phyloP scores from a whole-genome alignment of 2,113 vertebrate species.

The Nymphicus hollandicus region DNA sequence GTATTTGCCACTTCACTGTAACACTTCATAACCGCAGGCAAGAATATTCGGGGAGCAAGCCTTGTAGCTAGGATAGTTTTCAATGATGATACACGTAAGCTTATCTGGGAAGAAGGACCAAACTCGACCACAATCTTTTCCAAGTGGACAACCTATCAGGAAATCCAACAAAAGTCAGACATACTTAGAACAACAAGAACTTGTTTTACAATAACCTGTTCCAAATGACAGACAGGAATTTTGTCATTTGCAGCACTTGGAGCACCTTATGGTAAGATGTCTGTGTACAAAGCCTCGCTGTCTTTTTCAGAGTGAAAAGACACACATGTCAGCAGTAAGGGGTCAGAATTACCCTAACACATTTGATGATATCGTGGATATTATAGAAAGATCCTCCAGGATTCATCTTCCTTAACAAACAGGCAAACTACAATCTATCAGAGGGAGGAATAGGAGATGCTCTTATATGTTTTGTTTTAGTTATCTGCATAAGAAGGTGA shows the following conservation, averaged over 20 bases:
- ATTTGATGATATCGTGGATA: neutral
- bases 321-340: fast-evolving
- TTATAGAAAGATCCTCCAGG: neutral
- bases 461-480: neutral
- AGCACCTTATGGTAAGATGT: neutral
- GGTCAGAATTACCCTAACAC: neutral
- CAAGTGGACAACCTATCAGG: conserved; percentile 81
- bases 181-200: neutral
- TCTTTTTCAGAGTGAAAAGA: neutral
- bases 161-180: neutral
- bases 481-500: neutral
- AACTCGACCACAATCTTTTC: conserved; percentile 73
- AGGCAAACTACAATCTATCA: neutral
- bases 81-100: conserved; percentile 75
- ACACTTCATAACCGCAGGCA: conserved; percentile 82
- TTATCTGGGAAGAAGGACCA: conserved; percentile 78
- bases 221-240: neutral
- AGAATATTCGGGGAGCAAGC: conserved; percentile 86
- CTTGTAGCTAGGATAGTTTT: conserved; percentile 82
- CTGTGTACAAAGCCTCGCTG: neutral
- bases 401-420: neutral
- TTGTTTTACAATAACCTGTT: neutral
- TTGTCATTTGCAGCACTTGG: neutral
- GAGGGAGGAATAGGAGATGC: neutral
- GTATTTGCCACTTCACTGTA: conserved; percentile 75